Evolutionary conservation across 2,888 invertebrate genomes (phyloP).

Genomic region (Chloroclysta siterata): DNA sequence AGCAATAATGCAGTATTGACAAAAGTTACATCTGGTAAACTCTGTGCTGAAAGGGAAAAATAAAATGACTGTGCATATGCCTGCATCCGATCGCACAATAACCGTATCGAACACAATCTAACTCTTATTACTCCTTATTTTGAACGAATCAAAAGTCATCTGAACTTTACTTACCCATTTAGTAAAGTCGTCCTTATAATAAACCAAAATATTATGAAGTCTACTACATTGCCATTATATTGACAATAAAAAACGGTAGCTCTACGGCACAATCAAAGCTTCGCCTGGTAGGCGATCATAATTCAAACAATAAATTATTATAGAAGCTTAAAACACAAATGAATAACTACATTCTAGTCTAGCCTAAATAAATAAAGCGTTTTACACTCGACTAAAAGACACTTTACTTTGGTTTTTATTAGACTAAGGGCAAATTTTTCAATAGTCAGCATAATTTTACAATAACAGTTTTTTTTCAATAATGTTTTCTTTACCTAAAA

Average conservation of each 20-base stretch:
- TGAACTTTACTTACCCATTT: too few species aligned
- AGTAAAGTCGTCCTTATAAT: too few species aligned
- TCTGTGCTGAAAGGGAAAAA: background rate
- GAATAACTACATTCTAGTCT: conserved; percentile 25
- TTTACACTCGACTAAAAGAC: conserved; percentile 81
- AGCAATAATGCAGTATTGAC: background rate
- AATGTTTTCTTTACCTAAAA: too few species aligned
- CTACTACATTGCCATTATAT: background rate
- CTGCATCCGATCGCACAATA: background rate
- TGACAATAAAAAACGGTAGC: background rate
- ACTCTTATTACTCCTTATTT: too few species aligned
- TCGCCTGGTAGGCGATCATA: conserved; percentile 4
- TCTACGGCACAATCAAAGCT: background rate
- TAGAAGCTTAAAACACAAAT: conserved; percentile 10
- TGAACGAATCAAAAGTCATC: too few species aligned
- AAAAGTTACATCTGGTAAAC: background rate
- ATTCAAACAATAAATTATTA: conserved; percentile 7
- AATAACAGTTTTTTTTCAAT: background rate
- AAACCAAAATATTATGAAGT: too few species aligned
- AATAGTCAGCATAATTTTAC: conserved; percentile 6
- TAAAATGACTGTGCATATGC: conserved; percentile 2
- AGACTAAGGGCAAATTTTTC: conserved; percentile 54
- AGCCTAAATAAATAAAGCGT: conserved; percentile 80
- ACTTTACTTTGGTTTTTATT: conserved; percentile 81
- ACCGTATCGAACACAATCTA: background rate